Base-by-base conservation (phyloP, 2,888 invertebrate genomes). In the Orthosia gothica region DNA sequence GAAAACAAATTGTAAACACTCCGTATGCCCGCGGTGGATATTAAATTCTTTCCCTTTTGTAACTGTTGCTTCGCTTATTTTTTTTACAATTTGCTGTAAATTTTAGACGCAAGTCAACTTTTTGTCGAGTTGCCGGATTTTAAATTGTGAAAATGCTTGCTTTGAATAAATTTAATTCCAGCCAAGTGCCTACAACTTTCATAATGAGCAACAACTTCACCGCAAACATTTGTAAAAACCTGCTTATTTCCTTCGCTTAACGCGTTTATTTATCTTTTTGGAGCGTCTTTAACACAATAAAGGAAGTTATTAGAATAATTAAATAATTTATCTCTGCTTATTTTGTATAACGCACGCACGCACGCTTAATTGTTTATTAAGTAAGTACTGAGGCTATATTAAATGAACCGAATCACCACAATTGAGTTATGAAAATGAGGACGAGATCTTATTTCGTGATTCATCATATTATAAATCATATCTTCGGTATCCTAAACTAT, bases 1-100 rank as follows among this genome's bases (percentile, higher is more conserved):
- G 94, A 93, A 94, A 93, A 95, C 93, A 95, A 95, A 95, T 94
- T 93, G 93, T 91, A 91, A 92, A 91, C 91, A 91, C 91, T 91
- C 92, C 92, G 90, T 93, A 90, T 91, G 89, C 91, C 26, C 92
- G 89, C 90, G 90, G 92, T 93, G 93, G 94, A 95, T 95, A 95
- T 95, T 95, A 95, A 95, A 95, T 95, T 95, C 94, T 95, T 94
- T 91, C 92, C 90, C 91, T 93, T 92, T 93, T 92, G 93, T 93
- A 91, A 89, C 89, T 91, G 91, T 92, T 92, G 90, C 90, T 90
- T 89, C 91, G 91, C 90, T 92, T 93, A 91, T 93, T 94, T 92
- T 93, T 92, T 92, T 93, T 92, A 92, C 92, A 92, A 92, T 93
- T 92, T 91, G 91, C 83, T 89, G 88, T 88, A 90, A 91, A 91